These are phyloP conservation scores for Ahaetulla prasina DNA, from an alignment of 2,113 vertebrate genomes.

Conservation along the genomic window DNA sequence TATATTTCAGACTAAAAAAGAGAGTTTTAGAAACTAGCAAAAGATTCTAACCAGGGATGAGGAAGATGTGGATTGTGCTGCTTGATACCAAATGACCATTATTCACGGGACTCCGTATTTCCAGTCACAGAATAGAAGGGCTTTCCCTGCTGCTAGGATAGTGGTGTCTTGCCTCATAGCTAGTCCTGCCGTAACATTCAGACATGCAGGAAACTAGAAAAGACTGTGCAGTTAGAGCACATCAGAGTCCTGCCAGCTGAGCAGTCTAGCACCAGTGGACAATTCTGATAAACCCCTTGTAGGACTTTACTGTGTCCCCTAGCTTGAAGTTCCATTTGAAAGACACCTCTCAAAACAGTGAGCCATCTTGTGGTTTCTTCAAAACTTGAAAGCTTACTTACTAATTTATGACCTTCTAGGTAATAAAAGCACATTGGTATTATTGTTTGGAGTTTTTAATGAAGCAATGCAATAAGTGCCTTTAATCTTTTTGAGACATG, in stretches of 20 bases:
- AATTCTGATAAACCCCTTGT: background rate
- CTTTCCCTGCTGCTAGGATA: background rate
- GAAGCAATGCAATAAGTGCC: background rate
- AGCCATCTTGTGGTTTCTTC: background rate
- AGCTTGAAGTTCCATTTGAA: background rate
- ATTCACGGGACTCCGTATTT: background rate
- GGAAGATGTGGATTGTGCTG: background rate
- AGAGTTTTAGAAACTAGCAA: background rate
- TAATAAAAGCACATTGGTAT: background rate
- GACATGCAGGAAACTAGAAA: background rate
- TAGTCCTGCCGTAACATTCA: background rate
- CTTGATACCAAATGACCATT: background rate
- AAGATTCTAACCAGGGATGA: background rate
- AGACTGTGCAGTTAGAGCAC: background rate
- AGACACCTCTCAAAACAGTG: background rate
- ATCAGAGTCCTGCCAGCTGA: background rate
- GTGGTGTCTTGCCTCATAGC: background rate
- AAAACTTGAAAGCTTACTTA: background rate
- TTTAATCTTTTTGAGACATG: background rate
- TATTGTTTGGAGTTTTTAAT: background rate
- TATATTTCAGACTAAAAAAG: background rate
- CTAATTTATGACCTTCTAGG: background rate
- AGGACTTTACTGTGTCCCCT: background rate
- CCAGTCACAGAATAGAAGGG: background rate
- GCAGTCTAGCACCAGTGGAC: background rate